These are phyloP conservation scores for Procambarus clarkii DNA, from an alignment of 1,140 invertebrate species.

Conservation along the genomic window DNA sequence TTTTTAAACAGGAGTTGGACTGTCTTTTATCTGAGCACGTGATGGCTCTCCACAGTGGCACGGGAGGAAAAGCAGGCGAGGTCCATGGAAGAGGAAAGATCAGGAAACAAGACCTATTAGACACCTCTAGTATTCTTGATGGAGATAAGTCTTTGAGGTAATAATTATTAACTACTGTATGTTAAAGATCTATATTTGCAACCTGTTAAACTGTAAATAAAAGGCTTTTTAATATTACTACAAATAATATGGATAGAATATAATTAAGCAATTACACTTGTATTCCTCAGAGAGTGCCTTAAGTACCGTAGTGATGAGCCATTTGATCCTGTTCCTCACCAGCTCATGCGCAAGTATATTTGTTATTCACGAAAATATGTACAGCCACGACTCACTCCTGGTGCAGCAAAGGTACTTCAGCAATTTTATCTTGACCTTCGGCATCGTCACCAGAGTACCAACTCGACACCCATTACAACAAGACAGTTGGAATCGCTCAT, in stretches of 20 bases:
- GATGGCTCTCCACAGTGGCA: constrained; percentile 81
- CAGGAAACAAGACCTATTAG: constrained; percentile 11
- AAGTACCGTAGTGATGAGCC: constrained; percentile 80
- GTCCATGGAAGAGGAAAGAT: not conserved
- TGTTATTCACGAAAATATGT: constrained; percentile 94
- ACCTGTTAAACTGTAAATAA: too few relatives aligned
- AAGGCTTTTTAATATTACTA: too few relatives aligned
- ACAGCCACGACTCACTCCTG: constrained; percentile 84
- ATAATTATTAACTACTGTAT: not conserved
- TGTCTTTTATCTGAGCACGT: constrained; percentile 88
- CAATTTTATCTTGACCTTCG: constrained; percentile 90
- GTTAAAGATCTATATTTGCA: too few relatives aligned
- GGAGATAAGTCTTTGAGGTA: constrained; percentile 33
- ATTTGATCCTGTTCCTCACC: constrained; percentile 84
- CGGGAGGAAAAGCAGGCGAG: not conserved
- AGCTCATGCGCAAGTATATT: constrained; percentile 91
- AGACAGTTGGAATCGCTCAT: constrained; percentile 93
- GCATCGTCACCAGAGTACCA: constrained; percentile 80
- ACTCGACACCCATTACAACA: constrained; percentile 85
- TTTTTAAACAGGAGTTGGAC: constrained; percentile 81
- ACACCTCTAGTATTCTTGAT: constrained; percentile 13
- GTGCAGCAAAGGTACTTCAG: constrained; percentile 84
- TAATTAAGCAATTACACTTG: not conserved
- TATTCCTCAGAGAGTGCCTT: constrained; percentile 79
- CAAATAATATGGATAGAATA: not conserved